Evolutionary conservation across 1,140 invertebrate species (phyloP).

Genomic region (Zophobas morio): DNA sequence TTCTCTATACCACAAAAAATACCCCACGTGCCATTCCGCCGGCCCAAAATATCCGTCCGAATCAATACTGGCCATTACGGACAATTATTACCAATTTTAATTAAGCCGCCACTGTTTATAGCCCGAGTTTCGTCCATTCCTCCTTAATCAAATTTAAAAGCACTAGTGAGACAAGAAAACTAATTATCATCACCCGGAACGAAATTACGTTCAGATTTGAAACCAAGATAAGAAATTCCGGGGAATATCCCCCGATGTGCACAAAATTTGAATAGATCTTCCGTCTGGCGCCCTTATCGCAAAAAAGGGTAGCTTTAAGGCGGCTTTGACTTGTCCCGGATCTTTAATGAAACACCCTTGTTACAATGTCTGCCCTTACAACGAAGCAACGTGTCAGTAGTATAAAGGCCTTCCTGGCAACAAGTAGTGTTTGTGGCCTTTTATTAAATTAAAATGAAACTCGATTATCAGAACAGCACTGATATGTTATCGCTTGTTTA

Average conservation of each 20-base stretch:
- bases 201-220: background rate
- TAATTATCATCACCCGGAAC: background rate
- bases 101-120: too few relatives aligned
- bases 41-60: too few relatives aligned
- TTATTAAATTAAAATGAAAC: constrained; percentile 25
- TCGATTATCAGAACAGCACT: background rate
- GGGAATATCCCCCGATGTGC: background rate
- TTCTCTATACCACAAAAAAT: too few relatives aligned
- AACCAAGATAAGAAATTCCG: constrained; percentile 3
- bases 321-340: constrained; percentile 21
- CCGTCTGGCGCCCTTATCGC: constrained; percentile 7
- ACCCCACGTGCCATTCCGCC: too few relatives aligned
- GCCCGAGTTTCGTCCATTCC: too few relatives aligned
- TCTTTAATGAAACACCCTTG: constrained; percentile 43
- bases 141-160: background rate
- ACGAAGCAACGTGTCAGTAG: background rate
- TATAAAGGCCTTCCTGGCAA: background rate
- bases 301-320: constrained; percentile 30
- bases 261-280: constrained; percentile 10
- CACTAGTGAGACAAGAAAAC: background rate
- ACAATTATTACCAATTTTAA: too few relatives aligned
- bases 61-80: too few relatives aligned
- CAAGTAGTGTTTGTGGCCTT: background rate
- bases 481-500: too few relatives aligned
- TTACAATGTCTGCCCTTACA: constrained; percentile 14